Evolutionary conservation across 2,113 vertebrate genomes (phyloP), one percentile per base, ranked within the genome.

Genomic region (Engraulis encrasicolus): DNA sequence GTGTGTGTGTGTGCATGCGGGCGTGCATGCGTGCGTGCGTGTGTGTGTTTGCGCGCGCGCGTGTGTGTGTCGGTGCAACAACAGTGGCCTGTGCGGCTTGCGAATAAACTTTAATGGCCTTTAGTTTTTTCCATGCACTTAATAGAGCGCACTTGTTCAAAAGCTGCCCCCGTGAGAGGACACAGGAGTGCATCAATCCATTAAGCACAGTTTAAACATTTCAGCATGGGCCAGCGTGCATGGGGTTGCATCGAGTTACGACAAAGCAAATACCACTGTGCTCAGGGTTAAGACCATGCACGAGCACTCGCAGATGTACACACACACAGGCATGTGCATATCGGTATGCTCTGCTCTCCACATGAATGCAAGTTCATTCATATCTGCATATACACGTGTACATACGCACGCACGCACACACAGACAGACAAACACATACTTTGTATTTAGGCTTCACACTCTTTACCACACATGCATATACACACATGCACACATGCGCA

Each of bases 241-340:
- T 17, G 66, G 27, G 34, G 66, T 74, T 74, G 66, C 66, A 74
- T 74, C 34, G 66, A 74, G 66, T 74, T 74, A 74, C 27, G 23
- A 36, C 27, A 34, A 74, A 74, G 34, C 34, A 74, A 74, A 74
- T 27, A 74, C 66, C 31, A 9, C 66, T 14, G 31, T 74, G 66
- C 12, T 74, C 14, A 20, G 66, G 27, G 66, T 74, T 15, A 31
- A 45, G 40, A 5, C 40, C 66, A 34, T 27, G 31, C 66, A 74
- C 23, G 58, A 5, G 40, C 40, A 45, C 40, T 5, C 40, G 40
- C 40, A 9, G 4, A 58, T 80, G 58, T 19, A 78, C 80, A 79
- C 74, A 71, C 50, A 14, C 85, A 79, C 15, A 49, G 77, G 79
- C 83, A 45, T 85, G 83, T 82, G 77, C 78, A 79, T 81, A 82